Conservation (phyloP, 2,113 vertebrate genomes). For the Mesembrinibis cayennensis region DNA sequence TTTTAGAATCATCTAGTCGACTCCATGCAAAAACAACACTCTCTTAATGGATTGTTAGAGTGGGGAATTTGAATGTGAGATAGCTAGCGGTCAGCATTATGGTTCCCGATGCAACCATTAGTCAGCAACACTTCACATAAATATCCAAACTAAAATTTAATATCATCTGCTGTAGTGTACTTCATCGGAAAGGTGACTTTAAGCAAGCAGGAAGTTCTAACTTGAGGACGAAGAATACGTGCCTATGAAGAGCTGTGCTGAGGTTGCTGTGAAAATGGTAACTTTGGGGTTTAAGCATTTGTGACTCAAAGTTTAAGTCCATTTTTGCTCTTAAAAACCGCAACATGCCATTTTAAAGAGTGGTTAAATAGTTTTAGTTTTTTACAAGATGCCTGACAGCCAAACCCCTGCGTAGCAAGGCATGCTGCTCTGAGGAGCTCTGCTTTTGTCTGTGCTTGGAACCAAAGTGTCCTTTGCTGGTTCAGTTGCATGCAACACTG, state of each 20-base stretch:
- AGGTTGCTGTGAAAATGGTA: background rate
- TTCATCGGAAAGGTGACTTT: background rate
- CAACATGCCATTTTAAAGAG: background rate
- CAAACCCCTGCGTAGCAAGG: background rate
- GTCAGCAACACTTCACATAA: background rate
- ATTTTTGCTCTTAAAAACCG: background rate
- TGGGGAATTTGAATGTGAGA: background rate
- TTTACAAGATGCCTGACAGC: background rate
- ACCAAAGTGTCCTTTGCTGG: background rate
- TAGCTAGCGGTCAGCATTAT: background rate
- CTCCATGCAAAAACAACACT: background rate
- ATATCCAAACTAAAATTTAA: background rate
- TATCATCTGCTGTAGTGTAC: fast-evolving
- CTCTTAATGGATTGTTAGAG: background rate
- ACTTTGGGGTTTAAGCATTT: background rate
- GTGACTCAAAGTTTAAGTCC: background rate
- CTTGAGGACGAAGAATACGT: background rate
- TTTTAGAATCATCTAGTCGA: background rate
- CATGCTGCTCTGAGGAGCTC: background rate
- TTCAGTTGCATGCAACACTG: background rate
- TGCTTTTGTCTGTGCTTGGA: background rate
- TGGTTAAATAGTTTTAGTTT: background rate
- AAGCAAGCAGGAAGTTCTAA: background rate
- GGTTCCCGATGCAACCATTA: background rate
- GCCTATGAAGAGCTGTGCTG: background rate